These are phyloP conservation scores for Micromussa lordhowensis DNA, from an alignment of 92 coral and sea anemone genomes.

Conservation along the genomic window DNA sequence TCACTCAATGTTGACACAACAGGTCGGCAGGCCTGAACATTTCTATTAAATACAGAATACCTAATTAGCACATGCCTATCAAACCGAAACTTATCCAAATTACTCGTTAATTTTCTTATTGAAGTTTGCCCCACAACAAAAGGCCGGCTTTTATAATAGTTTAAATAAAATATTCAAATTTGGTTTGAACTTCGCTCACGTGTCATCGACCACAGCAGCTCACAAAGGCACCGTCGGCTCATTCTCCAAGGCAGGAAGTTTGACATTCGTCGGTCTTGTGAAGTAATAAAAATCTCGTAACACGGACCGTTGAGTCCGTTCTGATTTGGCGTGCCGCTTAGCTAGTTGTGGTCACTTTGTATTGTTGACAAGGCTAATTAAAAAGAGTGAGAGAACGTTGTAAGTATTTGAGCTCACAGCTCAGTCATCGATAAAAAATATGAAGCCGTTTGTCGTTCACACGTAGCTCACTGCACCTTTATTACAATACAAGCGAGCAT, in stretches of 20 bases:
- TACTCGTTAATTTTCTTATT: slow-evolving; percentile 99
- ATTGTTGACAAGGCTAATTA: slow-evolving; percentile 86
- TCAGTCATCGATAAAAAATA: neutral
- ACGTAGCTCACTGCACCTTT: neutral
- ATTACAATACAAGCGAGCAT: neutral
- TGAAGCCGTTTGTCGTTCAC: neutral
- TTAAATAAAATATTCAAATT: slow-evolving; percentile 97
- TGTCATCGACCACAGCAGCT: slow-evolving; percentile 57
- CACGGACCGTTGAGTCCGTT: slow-evolving; percentile 80
- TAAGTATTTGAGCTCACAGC: slow-evolving; percentile 10
- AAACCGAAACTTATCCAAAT: slow-evolving; percentile 99
- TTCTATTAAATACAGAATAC: slow-evolving; percentile 97
- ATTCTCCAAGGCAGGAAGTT: slow-evolving; percentile 70
- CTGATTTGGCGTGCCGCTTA: slow-evolving; percentile 79
- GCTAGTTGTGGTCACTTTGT: slow-evolving; percentile 39
- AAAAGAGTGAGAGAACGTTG: slow-evolving; percentile 53
- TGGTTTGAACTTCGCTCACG: slow-evolving; percentile 56
- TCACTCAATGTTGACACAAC: slow-evolving; percentile 91
- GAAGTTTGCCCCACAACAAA: slow-evolving; percentile 99
- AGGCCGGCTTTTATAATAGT: slow-evolving; percentile 93
- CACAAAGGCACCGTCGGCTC: slow-evolving; percentile 77
- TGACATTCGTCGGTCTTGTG: slow-evolving; percentile 59
- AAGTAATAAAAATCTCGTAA: slow-evolving; percentile 79
- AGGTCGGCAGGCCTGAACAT: slow-evolving; percentile 91
- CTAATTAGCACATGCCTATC: slow-evolving; percentile 99